Percentiles rank a stretch among this genome's conserved stretches.
phyloP scores from a whole-genome alignment of 2,797 vertebrate genomes.

The Cephalopachus bancanus region DNA sequence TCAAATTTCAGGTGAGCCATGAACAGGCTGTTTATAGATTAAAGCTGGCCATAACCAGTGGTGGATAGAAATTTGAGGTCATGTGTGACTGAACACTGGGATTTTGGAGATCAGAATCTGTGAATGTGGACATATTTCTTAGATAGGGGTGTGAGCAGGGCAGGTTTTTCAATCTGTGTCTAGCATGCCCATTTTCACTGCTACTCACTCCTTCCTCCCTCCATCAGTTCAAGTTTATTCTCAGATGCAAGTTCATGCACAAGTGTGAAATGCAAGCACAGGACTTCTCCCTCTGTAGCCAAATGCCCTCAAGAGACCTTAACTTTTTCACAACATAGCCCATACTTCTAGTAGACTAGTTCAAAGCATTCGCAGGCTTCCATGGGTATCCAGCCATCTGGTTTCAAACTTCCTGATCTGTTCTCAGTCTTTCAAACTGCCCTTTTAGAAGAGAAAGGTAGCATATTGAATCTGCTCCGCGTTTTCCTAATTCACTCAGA shows the following conservation, averaged over 20 bases:
- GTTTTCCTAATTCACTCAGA: slow-evolving; percentile 40
- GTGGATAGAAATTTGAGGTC: background rate
- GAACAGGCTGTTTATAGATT: background rate
- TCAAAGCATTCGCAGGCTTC: background rate
- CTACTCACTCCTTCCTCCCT: background rate
- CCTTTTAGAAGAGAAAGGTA: background rate
- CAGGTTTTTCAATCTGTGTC: background rate
- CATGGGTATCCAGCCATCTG: background rate
- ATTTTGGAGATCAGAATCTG: background rate
- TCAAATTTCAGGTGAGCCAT: background rate
- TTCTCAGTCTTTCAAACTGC: background rate
- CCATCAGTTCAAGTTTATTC: background rate
- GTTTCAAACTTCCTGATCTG: background rate
- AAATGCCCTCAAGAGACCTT: slow-evolving; percentile 13
- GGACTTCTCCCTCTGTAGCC: slow-evolving; percentile 21
- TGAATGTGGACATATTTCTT: background rate
- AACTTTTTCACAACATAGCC: background rate
- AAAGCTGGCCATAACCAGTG: background rate
- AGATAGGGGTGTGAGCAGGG: background rate
- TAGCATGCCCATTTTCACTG: background rate
- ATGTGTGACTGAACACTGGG: background rate
- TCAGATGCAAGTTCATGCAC: background rate
- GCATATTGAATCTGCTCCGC: background rate
- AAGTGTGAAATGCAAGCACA: slow-evolving; percentile 39
- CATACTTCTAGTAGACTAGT: background rate